phyloP scores from a whole-genome alignment of 2,888 invertebrate genomes.

The Cosmorhoe ocellata region DNA sequence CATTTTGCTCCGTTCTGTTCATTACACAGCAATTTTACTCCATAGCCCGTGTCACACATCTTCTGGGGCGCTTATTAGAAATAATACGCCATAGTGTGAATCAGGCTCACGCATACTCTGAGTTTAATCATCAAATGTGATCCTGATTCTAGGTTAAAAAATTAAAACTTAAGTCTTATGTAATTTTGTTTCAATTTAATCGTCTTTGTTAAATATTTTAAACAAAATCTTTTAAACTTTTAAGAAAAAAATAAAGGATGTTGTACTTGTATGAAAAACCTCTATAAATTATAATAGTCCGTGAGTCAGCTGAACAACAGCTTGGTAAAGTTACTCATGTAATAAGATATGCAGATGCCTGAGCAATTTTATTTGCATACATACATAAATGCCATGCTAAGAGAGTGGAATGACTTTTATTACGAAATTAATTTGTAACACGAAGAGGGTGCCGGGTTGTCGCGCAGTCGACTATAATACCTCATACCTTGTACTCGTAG shows the following conservation, averaged over 20 bases:
- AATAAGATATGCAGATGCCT: conserved; percentile 19
- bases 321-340: conserved; percentile 12
- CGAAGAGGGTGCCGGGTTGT: conserved; percentile 6
- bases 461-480: background rate
- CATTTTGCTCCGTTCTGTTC: conserved; percentile 38
- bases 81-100: background rate
- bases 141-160: too few relatives aligned
- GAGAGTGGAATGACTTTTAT: conserved; percentile 18
- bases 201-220: too few relatives aligned
- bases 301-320: conserved; percentile 4
- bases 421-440: conserved; percentile 22
- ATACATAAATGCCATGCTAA: conserved; percentile 18
- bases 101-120: too few relatives aligned
- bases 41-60: conserved; percentile 38
- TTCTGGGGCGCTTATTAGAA: conserved; percentile 15
- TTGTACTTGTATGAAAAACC: too few relatives aligned
- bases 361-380: conserved; percentile 27
- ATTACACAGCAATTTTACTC: conserved; percentile 42
- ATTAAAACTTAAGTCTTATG: too few relatives aligned
- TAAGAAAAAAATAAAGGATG: too few relatives aligned
- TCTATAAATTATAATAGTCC: background rate
- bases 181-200: too few relatives aligned
- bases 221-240: too few relatives aligned
- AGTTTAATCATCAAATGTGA: too few relatives aligned
- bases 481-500: background rate